Evolutionary conservation across 1,140 invertebrate species (phyloP), one percentile per base, ranked within the genome.

Genomic region (Caenorhabditis inopinata): DNA sequence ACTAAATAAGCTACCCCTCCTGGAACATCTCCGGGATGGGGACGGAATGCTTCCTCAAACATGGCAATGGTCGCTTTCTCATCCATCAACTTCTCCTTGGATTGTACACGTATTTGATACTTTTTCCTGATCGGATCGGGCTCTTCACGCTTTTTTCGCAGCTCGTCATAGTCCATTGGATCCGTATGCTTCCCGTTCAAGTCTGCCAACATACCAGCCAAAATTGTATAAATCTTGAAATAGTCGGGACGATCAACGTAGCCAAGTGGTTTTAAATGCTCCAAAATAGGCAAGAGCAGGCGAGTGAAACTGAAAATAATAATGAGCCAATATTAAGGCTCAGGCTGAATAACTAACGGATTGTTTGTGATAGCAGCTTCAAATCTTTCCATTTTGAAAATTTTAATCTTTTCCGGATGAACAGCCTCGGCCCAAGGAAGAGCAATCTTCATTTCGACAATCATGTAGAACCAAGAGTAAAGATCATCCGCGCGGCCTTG

Each of bases 381-480:
- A 16, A 68, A 68, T 21, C 12, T 35, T 1, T 68, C 58, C n/a
- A 29, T 29, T 9, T 68, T 68, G 5, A 68, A 21, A n/a, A 68
- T 18, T 21, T 68, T 32, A 42, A 68, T 68, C n/a, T 18, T 35
- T 21, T 68, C 58, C 5, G 58, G 58, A 68, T 68, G 27, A 16
- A 68, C 58, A 12, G 38, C 58, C 21, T 38, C 58, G 9, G 58
- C 29, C 85, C 85, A 86, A 18, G 85, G 85, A 14, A 86, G 74
- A 5, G 84, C 85, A 12, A 81, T 79, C 32, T 81, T 74, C 46
- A 87, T 53, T 78, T 86, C 85, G 46, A 87, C 75, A 23, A 86
- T 74, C 81, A 85, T 83, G 83, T 86, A 87, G n/a, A 86, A 73
- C 73, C 86, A 58, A 1, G 84, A 83, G 85, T 85, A 86, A 0